These are phyloP conservation scores for Ephydatia muelleri DNA, from an alignment of 37 sponge, comb jelly and placozoan species.

Conservation along the genomic window DNA sequence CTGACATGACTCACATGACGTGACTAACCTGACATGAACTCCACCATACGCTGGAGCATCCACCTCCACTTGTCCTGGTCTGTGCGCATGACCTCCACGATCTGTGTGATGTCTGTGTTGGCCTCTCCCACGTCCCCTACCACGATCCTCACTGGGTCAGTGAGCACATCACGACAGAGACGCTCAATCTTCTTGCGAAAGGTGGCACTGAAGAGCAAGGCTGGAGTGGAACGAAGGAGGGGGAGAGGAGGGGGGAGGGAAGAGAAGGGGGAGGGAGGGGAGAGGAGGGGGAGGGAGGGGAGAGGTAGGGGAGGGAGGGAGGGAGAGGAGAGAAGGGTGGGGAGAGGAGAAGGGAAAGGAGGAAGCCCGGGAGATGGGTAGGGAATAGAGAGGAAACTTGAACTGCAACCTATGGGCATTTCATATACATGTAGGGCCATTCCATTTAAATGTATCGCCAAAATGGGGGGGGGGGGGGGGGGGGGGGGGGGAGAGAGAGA, in stretches of 20 bases:
- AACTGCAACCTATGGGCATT: too few relatives aligned
- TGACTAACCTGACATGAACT: constrained; percentile 82
- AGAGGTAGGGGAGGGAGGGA: neutral
- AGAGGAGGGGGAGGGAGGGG: neutral
- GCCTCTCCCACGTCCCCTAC: constrained; percentile 94
- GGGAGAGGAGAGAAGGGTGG: neutral
- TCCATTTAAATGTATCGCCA: too few relatives aligned
- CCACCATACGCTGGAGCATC: constrained; percentile 80
- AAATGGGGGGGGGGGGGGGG: constrained; percentile 19
- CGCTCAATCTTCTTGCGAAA: constrained; percentile 92
- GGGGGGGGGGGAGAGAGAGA: neutral
- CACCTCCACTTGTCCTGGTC: constrained; percentile 91
- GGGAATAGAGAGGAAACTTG: neutral
- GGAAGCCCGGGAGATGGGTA: neutral
- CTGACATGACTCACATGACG: too few relatives aligned
- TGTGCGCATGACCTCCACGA: constrained; percentile 58
- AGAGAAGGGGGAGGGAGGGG: neutral
- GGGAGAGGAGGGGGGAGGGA: constrained; percentile 9
- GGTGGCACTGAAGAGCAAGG: constrained; percentile 96
- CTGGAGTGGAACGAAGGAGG: constrained; percentile 27
- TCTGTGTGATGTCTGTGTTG: constrained; percentile 95
- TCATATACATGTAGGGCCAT: too few relatives aligned
- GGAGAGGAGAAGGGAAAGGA: constrained; percentile 5
- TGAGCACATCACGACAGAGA: constrained; percentile 85
- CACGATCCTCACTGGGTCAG: constrained; percentile 87